These are phyloP conservation scores for Metopolophium dirhodum DNA, from an alignment of 1,140 invertebrate species.

Conservation along the genomic window DNA sequence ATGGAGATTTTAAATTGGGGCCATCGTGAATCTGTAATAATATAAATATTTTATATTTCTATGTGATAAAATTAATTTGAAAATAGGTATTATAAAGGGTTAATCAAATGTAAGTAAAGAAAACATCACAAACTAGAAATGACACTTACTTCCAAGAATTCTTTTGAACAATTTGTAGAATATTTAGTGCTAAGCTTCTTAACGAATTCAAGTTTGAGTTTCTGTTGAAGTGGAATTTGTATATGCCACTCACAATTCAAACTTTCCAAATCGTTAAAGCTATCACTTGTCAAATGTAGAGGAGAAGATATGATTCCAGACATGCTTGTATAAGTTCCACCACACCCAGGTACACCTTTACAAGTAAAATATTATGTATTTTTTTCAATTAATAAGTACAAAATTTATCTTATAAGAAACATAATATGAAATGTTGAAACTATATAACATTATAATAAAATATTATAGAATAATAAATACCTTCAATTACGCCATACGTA, in stretches of 20 bases:
- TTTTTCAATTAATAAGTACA: constrained; percentile 6
- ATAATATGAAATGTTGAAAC: too few relatives aligned
- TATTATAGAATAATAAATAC: constrained; percentile 61
- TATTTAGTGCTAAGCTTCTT: neutral
- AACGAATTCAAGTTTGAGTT: neutral
- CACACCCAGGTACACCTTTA: constrained; percentile 80
- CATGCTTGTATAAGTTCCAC: constrained; percentile 73
- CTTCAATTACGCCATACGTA: constrained; percentile 73
- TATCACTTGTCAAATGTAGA: constrained; percentile 65
- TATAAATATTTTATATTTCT: constrained; percentile 13
- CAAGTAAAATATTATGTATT: constrained; percentile 18
- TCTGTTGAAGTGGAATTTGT: neutral
- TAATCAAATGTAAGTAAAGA: neutral
- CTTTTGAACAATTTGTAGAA: neutral
- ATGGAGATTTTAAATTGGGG: constrained; percentile 66
- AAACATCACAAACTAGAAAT: neutral
- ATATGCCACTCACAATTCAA: constrained; percentile 65
- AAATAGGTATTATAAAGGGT: neutral
- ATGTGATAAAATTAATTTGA: neutral
- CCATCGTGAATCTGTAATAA: constrained; percentile 75
- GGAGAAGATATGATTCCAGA: constrained; percentile 74
- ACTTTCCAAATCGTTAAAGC: constrained; percentile 68
- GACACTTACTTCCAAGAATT: constrained; percentile 16
- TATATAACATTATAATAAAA: too few relatives aligned
- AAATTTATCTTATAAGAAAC: too few relatives aligned